Percentiles rank a stretch among this genome's conserved stretches.
These are phyloP conservation scores for Grapholita molesta DNA, from an alignment of 1,140 invertebrate genomes.

Conservation along the genomic window DNA sequence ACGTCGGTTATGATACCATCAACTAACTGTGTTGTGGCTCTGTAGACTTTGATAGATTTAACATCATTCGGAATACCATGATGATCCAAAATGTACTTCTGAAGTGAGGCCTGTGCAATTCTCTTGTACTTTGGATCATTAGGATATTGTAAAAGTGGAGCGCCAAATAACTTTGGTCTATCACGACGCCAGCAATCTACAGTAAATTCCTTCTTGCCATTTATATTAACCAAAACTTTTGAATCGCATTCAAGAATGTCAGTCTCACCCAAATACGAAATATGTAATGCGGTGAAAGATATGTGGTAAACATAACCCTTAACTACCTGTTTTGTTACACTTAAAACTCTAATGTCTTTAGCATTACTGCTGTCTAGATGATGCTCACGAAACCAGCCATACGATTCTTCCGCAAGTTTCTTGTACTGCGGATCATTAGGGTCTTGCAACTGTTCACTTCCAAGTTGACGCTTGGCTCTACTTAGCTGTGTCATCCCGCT, in stretches of 20 bases:
- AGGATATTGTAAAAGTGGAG: no score
- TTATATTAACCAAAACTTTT: conserved; percentile 27
- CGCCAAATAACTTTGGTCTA: conserved; percentile 19
- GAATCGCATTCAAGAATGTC: conserved; percentile 22
- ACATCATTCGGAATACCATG: no score
- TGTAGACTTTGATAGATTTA: no score
- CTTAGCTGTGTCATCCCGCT: neutral
- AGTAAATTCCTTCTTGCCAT: conserved; percentile 33
- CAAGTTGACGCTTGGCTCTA: conserved; percentile 23
- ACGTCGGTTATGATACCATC: no score
- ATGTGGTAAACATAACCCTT: neutral
- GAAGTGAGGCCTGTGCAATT: no score
- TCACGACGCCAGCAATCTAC: conserved; percentile 23
- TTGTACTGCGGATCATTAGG: conserved; percentile 26
- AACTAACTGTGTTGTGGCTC: no score
- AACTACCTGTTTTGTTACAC: conserved; percentile 36
- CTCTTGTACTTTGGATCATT: no score
- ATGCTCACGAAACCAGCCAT: conserved; percentile 30
- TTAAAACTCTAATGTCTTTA: conserved; percentile 33
- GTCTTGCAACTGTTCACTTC: conserved; percentile 19
- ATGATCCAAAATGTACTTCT: no score
- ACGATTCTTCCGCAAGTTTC: conserved; percentile 28
- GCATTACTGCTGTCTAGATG: conserved; percentile 25
- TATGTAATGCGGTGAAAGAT: neutral
- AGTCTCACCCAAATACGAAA: no score